Base-by-base conservation (phyloP, 2,797 vertebrate species). In the Uromys caudimaculatus region DNA sequence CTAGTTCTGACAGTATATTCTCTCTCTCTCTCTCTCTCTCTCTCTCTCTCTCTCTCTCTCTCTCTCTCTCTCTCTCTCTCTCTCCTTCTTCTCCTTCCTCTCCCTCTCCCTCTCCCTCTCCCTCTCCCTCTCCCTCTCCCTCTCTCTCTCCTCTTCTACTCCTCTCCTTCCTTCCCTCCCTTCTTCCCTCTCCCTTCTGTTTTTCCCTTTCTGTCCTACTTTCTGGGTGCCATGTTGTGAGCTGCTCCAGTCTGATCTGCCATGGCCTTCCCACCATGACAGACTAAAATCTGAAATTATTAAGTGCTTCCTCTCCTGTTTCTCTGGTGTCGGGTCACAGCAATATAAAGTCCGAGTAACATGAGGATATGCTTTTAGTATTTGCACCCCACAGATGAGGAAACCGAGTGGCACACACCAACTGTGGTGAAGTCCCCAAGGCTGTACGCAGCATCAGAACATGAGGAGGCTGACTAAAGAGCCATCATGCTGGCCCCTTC, bases 101-200 rank as follows among this genome's bases (percentile, higher is more conserved):
- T 17, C 0, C 24, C 47, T 71, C 12, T 27, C 6, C 4, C 23
- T 38, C 47, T 71, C 32, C 29, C 41, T 29, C n/a, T n/a, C n/a
- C 35, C 24, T 13, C 41, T 12, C 17, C 44, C 16, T 13, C 17
- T 17, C 0, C 24, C 47, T 71, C 12, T 27, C 6, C 4, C 23
- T 38, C 47, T 71, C 32, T 17, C 41, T 29, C 21, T 41, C 54
- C n/a, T n/a, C n/a, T n/a, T n/a, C n/a, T n/a, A n/a, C n/a, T 60
- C 35, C 24, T 13, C 41, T 12, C 17, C 44, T 32, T 13, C 17
- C 2, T 0, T 17, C 0, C 24, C 47, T 71, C 12, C 10, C 47
- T 27, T 9, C 69, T 32, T 27, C 6, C 4, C 23, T 38, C 47
- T 71, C 32, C 29, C 41, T 29, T 9, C 64, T 24, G 19, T 27